phyloP scores from a whole-genome alignment of 2,113 vertebrate genomes.

The Silurus meridionalis region DNA sequence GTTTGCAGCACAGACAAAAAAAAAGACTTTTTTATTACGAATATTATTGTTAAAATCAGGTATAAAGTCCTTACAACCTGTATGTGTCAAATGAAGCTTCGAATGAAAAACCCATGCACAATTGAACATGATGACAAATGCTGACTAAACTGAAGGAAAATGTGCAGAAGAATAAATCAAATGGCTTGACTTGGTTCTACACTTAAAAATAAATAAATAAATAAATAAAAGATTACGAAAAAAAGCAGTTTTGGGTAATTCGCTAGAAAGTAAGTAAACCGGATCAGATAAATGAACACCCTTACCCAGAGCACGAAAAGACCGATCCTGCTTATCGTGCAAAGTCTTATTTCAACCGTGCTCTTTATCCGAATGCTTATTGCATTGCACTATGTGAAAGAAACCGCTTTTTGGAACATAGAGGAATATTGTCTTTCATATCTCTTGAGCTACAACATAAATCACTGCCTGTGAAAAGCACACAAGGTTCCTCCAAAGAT shows the following conservation, averaged over 20 bases:
- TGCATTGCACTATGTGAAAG: conserved; percentile 33
- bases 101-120: background rate
- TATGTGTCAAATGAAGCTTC: background rate
- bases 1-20: background rate
- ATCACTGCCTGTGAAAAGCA: conserved; percentile 33
- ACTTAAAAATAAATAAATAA: background rate
- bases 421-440: conserved; percentile 41
- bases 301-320: conserved; percentile 33
- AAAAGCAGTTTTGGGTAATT: conserved; percentile 14
- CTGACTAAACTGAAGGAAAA: background rate
- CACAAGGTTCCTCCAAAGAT: conserved; percentile 6
- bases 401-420: conserved; percentile 40
- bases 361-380: conserved; percentile 42
- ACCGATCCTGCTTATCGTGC: conserved; percentile 39
- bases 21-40: background rate
- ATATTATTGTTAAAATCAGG: conserved; percentile 9
- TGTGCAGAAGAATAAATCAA: background rate
- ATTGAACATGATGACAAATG: background rate
- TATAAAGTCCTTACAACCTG: conserved; percentile 1
- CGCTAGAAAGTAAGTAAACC: conserved; percentile 22
- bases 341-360: conserved; percentile 33
- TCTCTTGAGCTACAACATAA: conserved; percentile 35
- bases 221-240: background rate
- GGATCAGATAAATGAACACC: conserved; percentile 35
- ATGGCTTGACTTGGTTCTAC: background rate